These are phyloP conservation scores for Esox masquinongy DNA, from an alignment of 2,797 vertebrate genomes.

Conservation along the genomic window DNA sequence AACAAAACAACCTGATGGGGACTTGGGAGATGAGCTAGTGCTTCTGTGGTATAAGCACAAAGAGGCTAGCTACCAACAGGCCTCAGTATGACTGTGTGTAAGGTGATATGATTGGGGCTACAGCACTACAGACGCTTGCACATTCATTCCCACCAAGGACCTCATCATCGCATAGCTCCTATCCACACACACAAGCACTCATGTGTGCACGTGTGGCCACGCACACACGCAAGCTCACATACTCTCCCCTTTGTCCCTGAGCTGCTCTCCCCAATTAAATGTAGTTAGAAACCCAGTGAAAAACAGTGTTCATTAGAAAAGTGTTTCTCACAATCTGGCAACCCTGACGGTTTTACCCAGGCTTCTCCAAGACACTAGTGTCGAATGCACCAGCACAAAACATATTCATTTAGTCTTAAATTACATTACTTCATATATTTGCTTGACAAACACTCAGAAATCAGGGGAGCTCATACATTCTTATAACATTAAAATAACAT, in stretches of 20 bases:
- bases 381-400: slow-evolving; percentile 49
- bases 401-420: slow-evolving; percentile 59
- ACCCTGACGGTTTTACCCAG: slow-evolving; percentile 45
- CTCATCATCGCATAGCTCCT: slow-evolving; percentile 35
- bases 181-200: background rate
- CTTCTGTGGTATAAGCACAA: slow-evolving; percentile 38
- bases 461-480: slow-evolving; percentile 32
- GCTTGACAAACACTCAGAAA: slow-evolving; percentile 47
- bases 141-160: slow-evolving; percentile 51
- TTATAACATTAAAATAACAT: slow-evolving; percentile 11
- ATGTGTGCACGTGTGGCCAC: too few relatives aligned
- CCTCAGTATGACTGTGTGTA: slow-evolving; percentile 50
- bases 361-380: slow-evolving; percentile 50
- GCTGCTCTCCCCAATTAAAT: slow-evolving; percentile 55
- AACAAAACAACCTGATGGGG: slow-evolving; percentile 39
- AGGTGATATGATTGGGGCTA: slow-evolving; percentile 51
- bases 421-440: slow-evolving; percentile 62
- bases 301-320: slow-evolving; percentile 47
- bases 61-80: slow-evolving; percentile 37
- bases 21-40: slow-evolving; percentile 40
- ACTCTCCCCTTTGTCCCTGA: slow-evolving; percentile 31
- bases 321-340: slow-evolving; percentile 53
- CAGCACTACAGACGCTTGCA: slow-evolving; percentile 44
- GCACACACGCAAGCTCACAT: background rate
- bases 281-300: slow-evolving; percentile 46